A percentile compares a stretch with the other conserved stretches of the same genome.
These are phyloP conservation scores for Scotopteryx bipunctaria DNA, from an alignment of 2,888 invertebrate genomes.

Conservation along the genomic window DNA sequence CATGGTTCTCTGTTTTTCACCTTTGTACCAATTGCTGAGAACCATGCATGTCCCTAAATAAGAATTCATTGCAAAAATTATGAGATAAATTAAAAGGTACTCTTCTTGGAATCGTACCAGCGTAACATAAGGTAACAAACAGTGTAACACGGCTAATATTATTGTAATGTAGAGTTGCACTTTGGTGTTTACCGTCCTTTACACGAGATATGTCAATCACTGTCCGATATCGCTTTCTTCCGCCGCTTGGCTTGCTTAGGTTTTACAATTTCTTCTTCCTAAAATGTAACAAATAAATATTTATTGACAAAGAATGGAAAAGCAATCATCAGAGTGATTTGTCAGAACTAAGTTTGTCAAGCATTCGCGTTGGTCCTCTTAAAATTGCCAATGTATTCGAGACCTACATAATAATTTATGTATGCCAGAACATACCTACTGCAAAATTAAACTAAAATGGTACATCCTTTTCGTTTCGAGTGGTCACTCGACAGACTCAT, in stretches of 20 bases:
- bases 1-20: conserved; percentile 24
- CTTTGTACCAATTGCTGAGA: conserved; percentile 27
- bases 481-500: no score
- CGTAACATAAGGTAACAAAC: conserved; percentile 63
- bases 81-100: conserved; percentile 54
- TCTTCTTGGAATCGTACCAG: conserved; percentile 72
- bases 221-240: conserved; percentile 96
- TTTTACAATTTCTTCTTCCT: conserved; percentile 96
- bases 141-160: conserved; percentile 61
- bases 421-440: no score
- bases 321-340: no score
- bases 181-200: conserved; percentile 77
- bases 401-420: no score
- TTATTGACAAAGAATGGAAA: no score
- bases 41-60: conserved; percentile 31
- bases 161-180: conserved; percentile 80
- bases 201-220: conserved; percentile 90
- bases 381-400: no score
- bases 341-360: no score
- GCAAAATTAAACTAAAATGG: no score
- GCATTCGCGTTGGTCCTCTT: no score
- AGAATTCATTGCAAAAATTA: conserved; percentile 51
- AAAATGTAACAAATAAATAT: conserved; percentile 51
- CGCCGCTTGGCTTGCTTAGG: conserved; percentile 95
- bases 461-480: no score